A percentile compares a stretch with the other conserved stretches of the same genome.
Conservation (phyloP, 2,797 vertebrate genomes). For the Nannoperca australis region DNA sequence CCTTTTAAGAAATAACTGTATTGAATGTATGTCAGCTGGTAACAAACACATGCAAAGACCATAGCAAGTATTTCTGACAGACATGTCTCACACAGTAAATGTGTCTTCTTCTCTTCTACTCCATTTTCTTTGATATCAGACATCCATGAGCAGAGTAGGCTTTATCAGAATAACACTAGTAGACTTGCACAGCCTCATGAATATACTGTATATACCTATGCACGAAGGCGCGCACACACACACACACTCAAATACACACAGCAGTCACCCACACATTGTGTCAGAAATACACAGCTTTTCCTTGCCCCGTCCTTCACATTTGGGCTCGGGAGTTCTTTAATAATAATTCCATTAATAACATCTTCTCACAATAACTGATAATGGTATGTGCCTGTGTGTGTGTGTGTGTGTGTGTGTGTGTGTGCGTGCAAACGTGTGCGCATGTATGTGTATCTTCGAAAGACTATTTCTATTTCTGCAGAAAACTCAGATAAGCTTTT, state of each 20-base stretch:
- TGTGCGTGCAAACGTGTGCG: no score
- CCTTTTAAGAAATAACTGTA: not conserved
- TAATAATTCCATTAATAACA: slow-evolving; percentile 65
- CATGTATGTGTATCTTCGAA: slow-evolving; percentile 30
- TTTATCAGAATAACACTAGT: not conserved
- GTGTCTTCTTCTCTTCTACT: not conserved
- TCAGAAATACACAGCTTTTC: slow-evolving; percentile 36
- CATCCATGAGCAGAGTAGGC: not conserved
- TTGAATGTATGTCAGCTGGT: no score
- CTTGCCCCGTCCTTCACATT: slow-evolving; percentile 71
- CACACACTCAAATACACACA: slow-evolving; percentile 1
- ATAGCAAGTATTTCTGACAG: not conserved
- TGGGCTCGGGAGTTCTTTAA: slow-evolving; percentile 40
- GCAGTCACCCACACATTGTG: slow-evolving; percentile 9
- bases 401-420: slow-evolving; percentile 17
- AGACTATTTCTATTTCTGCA: slow-evolving; percentile 58
- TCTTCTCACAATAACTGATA: slow-evolving; percentile 58
- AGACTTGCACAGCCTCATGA: slow-evolving; percentile 1
- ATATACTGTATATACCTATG: not conserved
- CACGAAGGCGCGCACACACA: not conserved
- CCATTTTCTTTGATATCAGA: not conserved
- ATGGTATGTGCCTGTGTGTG: slow-evolving; percentile 25
- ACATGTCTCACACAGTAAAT: not conserved
- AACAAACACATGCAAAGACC: not conserved
- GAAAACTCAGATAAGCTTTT: slow-evolving; percentile 56